Base-by-base conservation (phyloP, 2,113 vertebrate species). In the Oreochromis spilurus region DNA sequence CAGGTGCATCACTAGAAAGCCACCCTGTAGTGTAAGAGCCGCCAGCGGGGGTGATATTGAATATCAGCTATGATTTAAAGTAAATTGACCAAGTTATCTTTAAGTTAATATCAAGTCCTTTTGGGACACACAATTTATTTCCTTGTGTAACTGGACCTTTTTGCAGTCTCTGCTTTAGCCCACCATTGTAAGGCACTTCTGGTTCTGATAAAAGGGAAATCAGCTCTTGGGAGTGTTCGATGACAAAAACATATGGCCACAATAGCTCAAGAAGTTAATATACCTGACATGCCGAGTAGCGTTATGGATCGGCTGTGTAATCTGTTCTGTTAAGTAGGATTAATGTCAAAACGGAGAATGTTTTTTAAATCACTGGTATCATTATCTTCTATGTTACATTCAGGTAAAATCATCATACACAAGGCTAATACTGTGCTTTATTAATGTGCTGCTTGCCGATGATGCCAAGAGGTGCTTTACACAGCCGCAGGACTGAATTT, bases 1-100 rank as follows among this genome's bases (percentile, higher is more conserved):
- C 95, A 95, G 94, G 95, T 95, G 95, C 81, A 88, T 88, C 36
- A 87, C 84, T 82, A 90, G 82, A 94, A 87, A 70, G 75, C 62
- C 62, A 84, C 79, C 83, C 84, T 82, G 83, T 86, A 70, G 85
- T 70, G 83, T 85, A 48, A 88, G 88, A 93, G 90, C 88, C 83
- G 86, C 90, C 90, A 87, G 89, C 67, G 81, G 91, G 83, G 93
- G 84, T 79, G 90, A 87, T 90, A 92, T 88, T 29, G 38, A 93
- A 93, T 91, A 83, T 90, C 84, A 79, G 26, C 34, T 58, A 45
- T 75, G 53, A 89, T 53, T 90, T 92, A 29, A 90, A 86, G 89
- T 75, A 83, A 88, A 86, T 62, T 86, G 81, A 92, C 82, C 55
- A 87, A 94, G 87, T 92, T 93, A 89, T 92, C 89, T 93, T 87